Evolutionary conservation across 2,888 invertebrate genomes (phyloP), one percentile per base, ranked within the genome.

Genomic region (Zele albiditarsus): DNA sequence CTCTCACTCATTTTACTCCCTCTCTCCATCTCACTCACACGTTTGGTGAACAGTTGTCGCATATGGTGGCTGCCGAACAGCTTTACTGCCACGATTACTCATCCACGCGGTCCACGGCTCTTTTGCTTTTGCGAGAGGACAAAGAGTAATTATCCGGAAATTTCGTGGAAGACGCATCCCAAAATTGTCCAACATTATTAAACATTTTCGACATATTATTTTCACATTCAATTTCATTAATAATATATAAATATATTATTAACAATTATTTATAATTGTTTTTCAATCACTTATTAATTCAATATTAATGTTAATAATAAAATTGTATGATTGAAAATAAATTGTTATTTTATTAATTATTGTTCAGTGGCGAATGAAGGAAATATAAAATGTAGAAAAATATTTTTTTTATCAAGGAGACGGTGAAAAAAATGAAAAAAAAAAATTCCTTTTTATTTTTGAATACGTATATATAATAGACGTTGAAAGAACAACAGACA

Each of bases 121-220:
- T 74, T 58, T 33, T 49, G 67, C 76, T 71, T 46, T 46, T 23
- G 38, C n/a, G 53, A 62, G 66, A 60, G 77, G 75, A 80, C 80
- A 80, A 80, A 80, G 79, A 74, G 74, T 79, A 80, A 80, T 80
- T 80, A 80, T 79, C 73, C 78, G 76, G 74, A 70, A 79, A 74
- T 79, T 78, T 79, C 76, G 75, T 77, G 76, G 78, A 78, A 77
- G 73, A 62, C 38, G 53, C 25, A n/a, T 23, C 25, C 42, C 38
- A 60, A 31, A 14, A 60, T 62, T 62, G 42, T 71, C 42, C 46
- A 12, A 23, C 27, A 27, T 27, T 42, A 20, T 66, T 28, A 10
- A 12, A 10, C 42, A 53, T 60, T 33, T 58, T 28, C 67, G 23
- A n/a, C n/a, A n/a, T n/a, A n/a, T n/a, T 12, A 63, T 63, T 4